These are phyloP conservation scores for Crypturellus tataupa DNA, from an alignment of 2,797 vertebrate genomes.

Conservation along the genomic window DNA sequence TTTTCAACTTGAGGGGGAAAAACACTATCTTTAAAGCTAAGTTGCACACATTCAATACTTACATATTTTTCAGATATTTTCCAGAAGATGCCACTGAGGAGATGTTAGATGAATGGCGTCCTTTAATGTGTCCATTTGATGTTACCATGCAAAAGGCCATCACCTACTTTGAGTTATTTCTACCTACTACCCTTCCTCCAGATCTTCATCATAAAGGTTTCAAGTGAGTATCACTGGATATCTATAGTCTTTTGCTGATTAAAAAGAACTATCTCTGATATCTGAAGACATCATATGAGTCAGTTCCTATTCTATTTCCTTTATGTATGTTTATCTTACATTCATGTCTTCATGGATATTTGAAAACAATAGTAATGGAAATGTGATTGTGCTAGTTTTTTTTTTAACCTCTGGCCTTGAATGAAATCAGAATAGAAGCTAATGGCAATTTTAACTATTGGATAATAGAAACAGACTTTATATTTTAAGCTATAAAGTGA, in stretches of 20 bases:
- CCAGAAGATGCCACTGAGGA: slow-evolving; percentile 91
- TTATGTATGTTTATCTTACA: neutral
- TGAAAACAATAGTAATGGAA: neutral
- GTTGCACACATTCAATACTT: neutral
- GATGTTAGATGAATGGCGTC: slow-evolving; percentile 97
- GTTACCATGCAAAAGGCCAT: slow-evolving; percentile 98
- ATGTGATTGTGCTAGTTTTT: neutral
- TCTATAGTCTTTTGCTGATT: neutral
- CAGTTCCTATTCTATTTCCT: neutral
- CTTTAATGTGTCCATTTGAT: slow-evolving; percentile 97
- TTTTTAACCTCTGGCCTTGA: neutral
- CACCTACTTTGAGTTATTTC: slow-evolving; percentile 95
- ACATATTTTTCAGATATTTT: slow-evolving; percentile 87
- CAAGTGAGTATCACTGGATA: slow-evolving; percentile 84
- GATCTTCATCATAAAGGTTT: slow-evolving; percentile 94
- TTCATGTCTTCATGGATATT: neutral
- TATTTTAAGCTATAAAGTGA: neutral
- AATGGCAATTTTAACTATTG: rapidly evolving
- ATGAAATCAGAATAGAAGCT: neutral
- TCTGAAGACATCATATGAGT: neutral
- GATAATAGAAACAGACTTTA: neutral
- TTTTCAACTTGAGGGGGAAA: neutral
- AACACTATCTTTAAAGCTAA: neutral
- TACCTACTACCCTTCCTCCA: slow-evolving; percentile 95
- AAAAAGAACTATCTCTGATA: neutral